Evolutionary conservation across 2,113 vertebrate species (phyloP), one percentile per base, ranked within the genome.

Genomic region (Oophaga pumilio): DNA sequence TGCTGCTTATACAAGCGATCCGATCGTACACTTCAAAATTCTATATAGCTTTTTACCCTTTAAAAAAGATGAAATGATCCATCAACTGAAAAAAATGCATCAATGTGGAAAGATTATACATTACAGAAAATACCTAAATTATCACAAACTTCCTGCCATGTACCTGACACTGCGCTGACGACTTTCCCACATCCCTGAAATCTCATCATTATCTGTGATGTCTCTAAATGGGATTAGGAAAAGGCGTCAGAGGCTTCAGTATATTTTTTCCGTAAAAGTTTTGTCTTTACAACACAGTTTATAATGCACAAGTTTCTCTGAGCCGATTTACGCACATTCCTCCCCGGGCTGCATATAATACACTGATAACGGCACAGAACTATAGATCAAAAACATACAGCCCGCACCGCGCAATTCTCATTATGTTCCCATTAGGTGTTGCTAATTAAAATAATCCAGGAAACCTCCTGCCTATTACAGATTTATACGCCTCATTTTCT

Each of bases 391-490:
- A 85, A 74, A 76, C 84, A 74, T 11, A 49, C 18, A 49, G 71
- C 57, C 62, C 17, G 17, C 50, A 69, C 33, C 22, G 62, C 43
- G 69, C 62, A 53, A 83, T 83, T 69, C 64, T 50, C 62, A 69
- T 74, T 74, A 62, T 20, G 20, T 85, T 76, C 59, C 71, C 33
- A 86, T 77, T 78, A 86, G 57, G 84, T 86, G 84, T 86, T 66
- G 59, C 60, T 77, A 86, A 86, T 86, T 66, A 28, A 50, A 28
- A 53, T 77, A 78, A 86, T 50, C 59, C 43, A 62, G 64, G 43
- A 28, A 64, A 59, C 52, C 82, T 74, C 4, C 18, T 7, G 26
- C 82, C 24, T 22, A 33, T 71, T 83, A 83, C 22, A 68, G 4
- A 83, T 53, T 83, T 15, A 8, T 83, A 83, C 64, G 33, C 18